phyloP scores from a whole-genome alignment of 2,113 vertebrate genomes.

The Acrocephalus kingi region DNA sequence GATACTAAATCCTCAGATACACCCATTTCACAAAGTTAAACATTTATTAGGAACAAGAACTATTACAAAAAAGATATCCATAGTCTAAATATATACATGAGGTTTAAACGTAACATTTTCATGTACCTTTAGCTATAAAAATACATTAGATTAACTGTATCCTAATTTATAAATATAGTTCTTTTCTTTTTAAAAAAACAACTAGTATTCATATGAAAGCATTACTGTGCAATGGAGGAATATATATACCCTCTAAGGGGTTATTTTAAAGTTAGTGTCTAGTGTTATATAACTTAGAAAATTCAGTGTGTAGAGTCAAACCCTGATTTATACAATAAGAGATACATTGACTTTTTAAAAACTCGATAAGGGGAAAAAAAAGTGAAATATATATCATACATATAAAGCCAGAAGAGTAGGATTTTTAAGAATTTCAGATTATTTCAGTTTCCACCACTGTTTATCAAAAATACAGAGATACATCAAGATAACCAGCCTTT shows the following conservation, averaged over 20 bases:
- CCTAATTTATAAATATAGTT: conserved; percentile 81
- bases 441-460: background rate
- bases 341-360: conserved; percentile 15
- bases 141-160: conserved; percentile 78
- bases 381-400: conserved; percentile 5
- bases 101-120: conserved; percentile 75
- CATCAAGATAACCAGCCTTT: background rate
- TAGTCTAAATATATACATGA: conserved; percentile 79
- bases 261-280: conserved; percentile 68
- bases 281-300: conserved; percentile 68
- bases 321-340: conserved; percentile 62
- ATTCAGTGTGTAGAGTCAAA: conserved; percentile 75
- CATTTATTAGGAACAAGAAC: conserved; percentile 70
- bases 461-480: conserved; percentile 29
- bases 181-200: conserved; percentile 32
- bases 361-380: background rate
- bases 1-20: background rate
- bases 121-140: conserved; percentile 79
- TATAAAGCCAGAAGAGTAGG: conserved; percentile 32
- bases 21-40: conserved; percentile 57
- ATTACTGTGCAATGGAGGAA: conserved; percentile 73
- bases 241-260: conserved; percentile 57
- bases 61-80: conserved; percentile 70
- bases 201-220: conserved; percentile 74
- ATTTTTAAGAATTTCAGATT: conserved; percentile 14